Conservation (phyloP, 1,140 invertebrate species). For the Pomacea maculata region DNA sequence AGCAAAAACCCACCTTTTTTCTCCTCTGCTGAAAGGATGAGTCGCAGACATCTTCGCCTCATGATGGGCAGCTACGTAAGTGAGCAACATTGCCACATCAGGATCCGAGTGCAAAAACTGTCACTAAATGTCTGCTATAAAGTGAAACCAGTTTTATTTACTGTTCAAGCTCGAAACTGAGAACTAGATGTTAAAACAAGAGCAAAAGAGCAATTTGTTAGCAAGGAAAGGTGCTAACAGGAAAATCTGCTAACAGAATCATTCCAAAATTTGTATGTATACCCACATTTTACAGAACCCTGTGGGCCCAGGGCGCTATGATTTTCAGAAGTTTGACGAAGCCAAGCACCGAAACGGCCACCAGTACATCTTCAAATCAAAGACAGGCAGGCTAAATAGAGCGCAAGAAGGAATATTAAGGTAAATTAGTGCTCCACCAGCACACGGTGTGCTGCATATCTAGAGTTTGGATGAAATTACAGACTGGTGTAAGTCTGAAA, state of each 20-base stretch:
- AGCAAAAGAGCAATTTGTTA: no score
- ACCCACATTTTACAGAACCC: conserved; percentile 51
- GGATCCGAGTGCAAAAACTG: not conserved
- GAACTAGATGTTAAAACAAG: no score
- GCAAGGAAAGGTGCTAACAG: no score
- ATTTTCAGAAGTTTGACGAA: conserved; percentile 62
- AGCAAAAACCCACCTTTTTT: conserved; percentile 55
- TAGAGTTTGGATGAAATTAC: no score
- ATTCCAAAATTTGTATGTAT: conserved; percentile 19
- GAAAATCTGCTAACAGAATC: not conserved
- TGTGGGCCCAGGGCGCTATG: conserved; percentile 63
- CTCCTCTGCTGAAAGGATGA: conserved; percentile 58
- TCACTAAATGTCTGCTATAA: not conserved
- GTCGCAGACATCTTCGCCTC: conserved; percentile 58
- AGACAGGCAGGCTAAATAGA: conserved; percentile 46
- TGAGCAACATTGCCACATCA: not conserved
- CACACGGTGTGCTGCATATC: no score
- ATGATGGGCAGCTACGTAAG: conserved; percentile 64
- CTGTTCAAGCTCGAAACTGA: no score
- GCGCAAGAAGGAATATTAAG: conserved; percentile 56
- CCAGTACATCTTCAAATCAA: conserved; percentile 59
- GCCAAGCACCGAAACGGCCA: conserved; percentile 58
- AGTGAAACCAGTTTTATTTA: not conserved
- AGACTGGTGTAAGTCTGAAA: no score
- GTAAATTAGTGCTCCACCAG: conserved; percentile 34